phyloP scores from a whole-genome alignment of 1,140 invertebrate species.

The Drosophila santomea region DNA sequence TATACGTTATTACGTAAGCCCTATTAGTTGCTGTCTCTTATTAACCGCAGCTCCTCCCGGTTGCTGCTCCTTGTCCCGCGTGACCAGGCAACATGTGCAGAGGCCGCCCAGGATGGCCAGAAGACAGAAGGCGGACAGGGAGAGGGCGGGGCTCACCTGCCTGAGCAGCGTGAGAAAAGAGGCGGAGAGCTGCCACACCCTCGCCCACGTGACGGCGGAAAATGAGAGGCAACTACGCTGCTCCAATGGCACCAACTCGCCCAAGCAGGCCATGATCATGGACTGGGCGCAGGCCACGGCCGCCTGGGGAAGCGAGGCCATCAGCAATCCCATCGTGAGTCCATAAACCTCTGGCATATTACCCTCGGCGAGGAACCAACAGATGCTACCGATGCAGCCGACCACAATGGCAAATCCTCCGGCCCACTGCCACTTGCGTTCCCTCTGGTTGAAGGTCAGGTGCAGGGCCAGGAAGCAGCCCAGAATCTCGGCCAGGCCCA shows the following conservation, averaged over 20 bases:
- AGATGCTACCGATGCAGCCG: slow-evolving; percentile 58
- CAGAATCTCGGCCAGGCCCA: slow-evolving; percentile 76
- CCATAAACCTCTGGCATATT: slow-evolving; percentile 65
- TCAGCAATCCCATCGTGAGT: slow-evolving; percentile 64
- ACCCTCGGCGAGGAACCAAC: slow-evolving; percentile 55
- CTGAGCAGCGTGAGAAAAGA: slow-evolving; percentile 74
- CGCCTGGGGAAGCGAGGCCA: slow-evolving; percentile 65
- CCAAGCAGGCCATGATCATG: slow-evolving; percentile 70
- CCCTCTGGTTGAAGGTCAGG: slow-evolving; percentile 33
- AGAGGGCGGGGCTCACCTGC: slow-evolving; percentile 68
- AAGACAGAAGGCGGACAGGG: slow-evolving; percentile 68
- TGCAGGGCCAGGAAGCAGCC: slow-evolving; percentile 75
- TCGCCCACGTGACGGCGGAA: slow-evolving; percentile 71
- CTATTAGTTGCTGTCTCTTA: slow-evolving; percentile 5
- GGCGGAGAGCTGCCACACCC: slow-evolving; percentile 77
- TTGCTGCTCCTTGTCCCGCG: slow-evolving; percentile 16
- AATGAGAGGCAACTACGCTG: slow-evolving; percentile 65
- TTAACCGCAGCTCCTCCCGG: neutral
- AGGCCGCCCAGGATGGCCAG: slow-evolving; percentile 74
- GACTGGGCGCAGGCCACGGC: slow-evolving; percentile 74
- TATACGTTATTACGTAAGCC: slow-evolving; percentile 21
- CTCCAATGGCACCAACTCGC: slow-evolving; percentile 60
- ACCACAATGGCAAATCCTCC: slow-evolving; percentile 58
- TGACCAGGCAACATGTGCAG: slow-evolving; percentile 63
- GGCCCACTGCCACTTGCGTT: slow-evolving; percentile 66